Conservation (phyloP, 1,140 invertebrate species). For the Dufourea novaeangliae region DNA sequence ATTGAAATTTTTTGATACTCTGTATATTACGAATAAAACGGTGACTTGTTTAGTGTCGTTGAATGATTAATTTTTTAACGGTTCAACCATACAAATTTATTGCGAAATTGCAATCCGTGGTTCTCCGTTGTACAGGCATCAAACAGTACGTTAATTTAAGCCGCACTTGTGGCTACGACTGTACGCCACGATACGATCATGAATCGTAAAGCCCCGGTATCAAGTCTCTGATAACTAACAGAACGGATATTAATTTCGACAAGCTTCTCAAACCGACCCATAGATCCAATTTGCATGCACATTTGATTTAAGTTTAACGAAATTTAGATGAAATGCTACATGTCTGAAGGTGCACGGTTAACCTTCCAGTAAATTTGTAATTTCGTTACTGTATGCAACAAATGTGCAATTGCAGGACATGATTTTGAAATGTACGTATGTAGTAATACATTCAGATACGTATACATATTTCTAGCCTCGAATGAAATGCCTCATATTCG, state of each 20-base stretch:
- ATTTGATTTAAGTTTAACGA: conserved; percentile 52
- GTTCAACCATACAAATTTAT: background rate
- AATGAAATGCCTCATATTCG: too few relatives aligned
- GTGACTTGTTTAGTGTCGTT: background rate
- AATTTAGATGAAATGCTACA: conserved; percentile 21
- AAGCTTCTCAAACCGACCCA: conserved; percentile 66
- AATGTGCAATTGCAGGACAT: too few relatives aligned
- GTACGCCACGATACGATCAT: conserved; percentile 57
- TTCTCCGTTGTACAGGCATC: conserved; percentile 5
- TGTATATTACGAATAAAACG: background rate
- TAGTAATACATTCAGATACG: too few relatives aligned
- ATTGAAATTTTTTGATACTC: background rate
- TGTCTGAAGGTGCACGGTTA: background rate
- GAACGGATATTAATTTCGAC: conserved; percentile 75
- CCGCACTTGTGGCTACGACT: conserved; percentile 53
- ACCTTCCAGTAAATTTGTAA: too few relatives aligned
- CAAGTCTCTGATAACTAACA: conserved; percentile 68
- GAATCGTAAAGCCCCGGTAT: conserved; percentile 64
- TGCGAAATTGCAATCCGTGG: background rate
- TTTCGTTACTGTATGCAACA: too few relatives aligned
- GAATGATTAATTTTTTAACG: conserved; percentile 1
- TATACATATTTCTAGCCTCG: too few relatives aligned
- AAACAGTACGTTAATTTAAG: conserved; percentile 56
- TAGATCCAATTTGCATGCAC: conserved; percentile 70
- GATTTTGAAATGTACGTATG: too few relatives aligned